These are phyloP conservation scores for Dynastes maya DNA, from an alignment of 2,888 invertebrate species.

Conservation along the genomic window DNA sequence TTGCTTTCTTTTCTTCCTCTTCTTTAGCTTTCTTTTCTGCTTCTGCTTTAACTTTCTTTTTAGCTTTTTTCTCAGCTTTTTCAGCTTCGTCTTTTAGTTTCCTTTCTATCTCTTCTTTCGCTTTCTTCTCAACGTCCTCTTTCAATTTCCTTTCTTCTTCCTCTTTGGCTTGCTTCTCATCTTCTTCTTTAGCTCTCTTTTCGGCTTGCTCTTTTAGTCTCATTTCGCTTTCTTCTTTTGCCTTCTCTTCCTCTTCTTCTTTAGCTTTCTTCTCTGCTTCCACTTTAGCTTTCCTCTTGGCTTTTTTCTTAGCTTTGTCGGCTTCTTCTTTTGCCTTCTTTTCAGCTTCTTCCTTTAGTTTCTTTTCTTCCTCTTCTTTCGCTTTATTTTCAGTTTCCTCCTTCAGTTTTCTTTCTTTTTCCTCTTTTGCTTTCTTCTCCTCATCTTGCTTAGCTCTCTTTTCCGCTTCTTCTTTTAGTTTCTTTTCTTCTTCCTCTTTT, in stretches of 20 bases:
- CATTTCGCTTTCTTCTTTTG: conserved; percentile 50
- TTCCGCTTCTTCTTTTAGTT: conserved; percentile 65
- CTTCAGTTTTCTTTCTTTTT: too few species aligned
- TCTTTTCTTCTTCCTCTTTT: conserved; percentile 55
- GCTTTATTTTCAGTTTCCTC: too few species aligned
- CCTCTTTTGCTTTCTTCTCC: conserved; percentile 63
- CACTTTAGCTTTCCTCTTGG: conserved; percentile 54
- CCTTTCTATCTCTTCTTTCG: conserved; percentile 56
- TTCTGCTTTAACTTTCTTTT: conserved; percentile 54
- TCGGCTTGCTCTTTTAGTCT: conserved; percentile 51
- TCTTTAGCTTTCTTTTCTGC: conserved; percentile 66
- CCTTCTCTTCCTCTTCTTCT: conserved; percentile 49
- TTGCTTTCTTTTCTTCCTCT: conserved; percentile 61
- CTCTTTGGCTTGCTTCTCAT: conserved; percentile 57
- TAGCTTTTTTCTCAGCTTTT: conserved; percentile 51
- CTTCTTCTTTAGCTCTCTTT: conserved; percentile 63
- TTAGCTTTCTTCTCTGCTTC: conserved; percentile 52
- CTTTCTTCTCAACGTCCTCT: conserved; percentile 57
- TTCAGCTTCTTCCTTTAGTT: conserved; percentile 65
- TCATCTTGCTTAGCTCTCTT: conserved; percentile 7
- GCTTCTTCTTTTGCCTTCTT: conserved; percentile 51
- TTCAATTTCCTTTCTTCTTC: conserved; percentile 59
- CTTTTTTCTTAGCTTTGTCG: conserved; percentile 45
- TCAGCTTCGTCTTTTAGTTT: conserved; percentile 55
- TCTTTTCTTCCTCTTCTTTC: conserved; percentile 55